phyloP scores from a whole-genome alignment of 1,140 invertebrate species.

The Drosophila athabasca region DNA sequence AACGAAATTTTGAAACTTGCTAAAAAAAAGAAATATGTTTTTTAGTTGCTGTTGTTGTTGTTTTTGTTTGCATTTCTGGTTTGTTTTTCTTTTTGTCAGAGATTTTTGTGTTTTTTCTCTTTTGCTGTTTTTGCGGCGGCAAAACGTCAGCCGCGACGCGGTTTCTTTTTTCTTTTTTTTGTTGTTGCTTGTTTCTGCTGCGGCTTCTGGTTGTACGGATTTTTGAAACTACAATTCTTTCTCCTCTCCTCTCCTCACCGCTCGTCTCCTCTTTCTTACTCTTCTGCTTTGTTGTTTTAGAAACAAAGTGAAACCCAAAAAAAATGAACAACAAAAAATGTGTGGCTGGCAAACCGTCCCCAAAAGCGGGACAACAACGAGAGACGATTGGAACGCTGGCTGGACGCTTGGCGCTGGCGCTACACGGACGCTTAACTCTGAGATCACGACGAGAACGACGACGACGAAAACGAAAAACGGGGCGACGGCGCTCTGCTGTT shows the following conservation, averaged over 20 bases:
- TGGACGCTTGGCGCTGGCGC: too few species aligned
- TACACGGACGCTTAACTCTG: too few species aligned
- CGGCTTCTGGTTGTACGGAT: neutral
- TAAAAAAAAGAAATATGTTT: constrained; percentile 22
- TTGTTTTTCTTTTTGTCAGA: neutral
- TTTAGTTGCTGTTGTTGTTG: constrained; percentile 18
- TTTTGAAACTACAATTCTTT: constrained; percentile 19
- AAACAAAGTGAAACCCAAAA: too few species aligned
- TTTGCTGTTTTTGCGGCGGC: constrained; percentile 74
- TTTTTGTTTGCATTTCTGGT: neutral
- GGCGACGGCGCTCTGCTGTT: constrained; percentile 19
- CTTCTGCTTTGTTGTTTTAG: too few species aligned
- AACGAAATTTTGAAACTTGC: constrained; percentile 35
- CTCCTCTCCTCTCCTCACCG: too few species aligned
- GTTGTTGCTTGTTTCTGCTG: constrained; percentile 9
- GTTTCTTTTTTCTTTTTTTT: neutral
- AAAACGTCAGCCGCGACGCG: constrained; percentile 49
- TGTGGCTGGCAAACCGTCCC: too few species aligned
- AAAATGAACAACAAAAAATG: too few species aligned
- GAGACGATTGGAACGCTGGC: too few species aligned
- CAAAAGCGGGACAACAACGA: too few species aligned
- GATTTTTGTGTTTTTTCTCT: neutral
- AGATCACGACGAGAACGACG: constrained; percentile 21
- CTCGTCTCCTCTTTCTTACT: too few species aligned
- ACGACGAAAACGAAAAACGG: constrained; percentile 24